Base-by-base conservation (phyloP, 2,797 vertebrate genomes). In the Enteromius anoplus region DNA sequence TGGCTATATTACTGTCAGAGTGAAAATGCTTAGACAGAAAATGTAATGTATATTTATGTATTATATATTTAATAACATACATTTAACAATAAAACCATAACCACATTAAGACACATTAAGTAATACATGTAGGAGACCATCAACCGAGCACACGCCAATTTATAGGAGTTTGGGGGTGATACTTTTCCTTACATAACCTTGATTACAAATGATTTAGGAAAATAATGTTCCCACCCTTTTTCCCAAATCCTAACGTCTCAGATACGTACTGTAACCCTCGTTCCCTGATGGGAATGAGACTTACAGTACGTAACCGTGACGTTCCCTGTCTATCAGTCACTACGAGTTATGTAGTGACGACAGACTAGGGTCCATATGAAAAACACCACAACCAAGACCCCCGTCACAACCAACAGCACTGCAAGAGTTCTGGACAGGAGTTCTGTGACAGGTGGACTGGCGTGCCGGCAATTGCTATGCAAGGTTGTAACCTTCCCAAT, bases 1-100 rank as follows among this genome's bases (percentile, higher is more conserved):
- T 64, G 68, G 55, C 15, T 29, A 62, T 17, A 68, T 47, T 70
- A 53, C 21, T 62, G 83, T 40, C 77, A 60, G 12, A 34, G 53
- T 23, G 32, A 29, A 73, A 23, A 77, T 64, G 55, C 65, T 42
- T 2, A 72, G 45, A 53, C 29, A 12, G 12, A 62, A 69, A 82
- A 66, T 69, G 15, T 65, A 40, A 34, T 29, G 42, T 21, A 65
- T 17, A 34, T 37, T 37, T 55, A 12, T 68, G 49, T n/a, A 21
- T n/a, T n/a, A 14, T 15, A 75, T 53, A 53, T 53, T 53, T n/a
- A n/a, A 55, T 55, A 40, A 55, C 42, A 19, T 19, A n/a, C 10
- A 47, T 29, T 71, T 49, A 49, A 19, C 34, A 51, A 49, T 21
- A 2, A 51, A 72, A 40, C 26, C 42, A 26, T 49, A 49, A 49